Evolutionary conservation across 1,140 invertebrate genomes (phyloP).

Genomic region (Listronotus bonariensis): DNA sequence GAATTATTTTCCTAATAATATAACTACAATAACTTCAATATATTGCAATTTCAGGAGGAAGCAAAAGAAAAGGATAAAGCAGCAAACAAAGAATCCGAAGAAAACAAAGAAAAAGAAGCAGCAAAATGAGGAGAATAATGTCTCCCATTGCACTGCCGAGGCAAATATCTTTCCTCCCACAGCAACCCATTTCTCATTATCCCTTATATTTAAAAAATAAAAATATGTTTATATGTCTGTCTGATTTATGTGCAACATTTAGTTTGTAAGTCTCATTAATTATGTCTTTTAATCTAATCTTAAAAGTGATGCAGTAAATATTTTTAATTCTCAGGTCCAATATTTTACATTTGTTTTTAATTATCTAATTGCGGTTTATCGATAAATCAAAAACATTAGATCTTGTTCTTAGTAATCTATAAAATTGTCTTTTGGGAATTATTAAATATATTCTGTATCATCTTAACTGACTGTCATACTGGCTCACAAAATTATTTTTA

Average conservation of each 20-base stretch:
- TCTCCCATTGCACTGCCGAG: conserved; percentile 43
- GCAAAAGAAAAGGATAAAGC: conserved; percentile 70
- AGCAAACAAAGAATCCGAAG: conserved; percentile 70
- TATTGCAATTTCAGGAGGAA: conserved; percentile 57
- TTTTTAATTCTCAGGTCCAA: neutral
- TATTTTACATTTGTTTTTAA: neutral
- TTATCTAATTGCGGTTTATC: no score
- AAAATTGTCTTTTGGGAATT: neutral
- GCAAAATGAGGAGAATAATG: conserved; percentile 57
- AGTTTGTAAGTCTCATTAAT: conserved; percentile 44
- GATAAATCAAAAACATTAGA: no score
- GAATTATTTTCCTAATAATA: no score
- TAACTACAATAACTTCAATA: no score
- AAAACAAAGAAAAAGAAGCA: conserved; percentile 73
- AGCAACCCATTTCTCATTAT: conserved; percentile 29
- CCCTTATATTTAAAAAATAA: conserved; percentile 33
- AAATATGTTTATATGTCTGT: conserved; percentile 34
- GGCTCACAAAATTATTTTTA: conserved; percentile 1
- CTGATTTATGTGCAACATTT: conserved; percentile 48
- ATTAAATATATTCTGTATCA: neutral
- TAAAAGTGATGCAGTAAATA: neutral
- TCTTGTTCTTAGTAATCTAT: no score
- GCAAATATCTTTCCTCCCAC: conserved; percentile 24
- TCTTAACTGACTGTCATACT: conserved; percentile 2
- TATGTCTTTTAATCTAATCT: conserved; percentile 6